Evolutionary conservation across 2,113 vertebrate genomes (phyloP).

Genomic region (Herpetotheres cachinnans): DNA sequence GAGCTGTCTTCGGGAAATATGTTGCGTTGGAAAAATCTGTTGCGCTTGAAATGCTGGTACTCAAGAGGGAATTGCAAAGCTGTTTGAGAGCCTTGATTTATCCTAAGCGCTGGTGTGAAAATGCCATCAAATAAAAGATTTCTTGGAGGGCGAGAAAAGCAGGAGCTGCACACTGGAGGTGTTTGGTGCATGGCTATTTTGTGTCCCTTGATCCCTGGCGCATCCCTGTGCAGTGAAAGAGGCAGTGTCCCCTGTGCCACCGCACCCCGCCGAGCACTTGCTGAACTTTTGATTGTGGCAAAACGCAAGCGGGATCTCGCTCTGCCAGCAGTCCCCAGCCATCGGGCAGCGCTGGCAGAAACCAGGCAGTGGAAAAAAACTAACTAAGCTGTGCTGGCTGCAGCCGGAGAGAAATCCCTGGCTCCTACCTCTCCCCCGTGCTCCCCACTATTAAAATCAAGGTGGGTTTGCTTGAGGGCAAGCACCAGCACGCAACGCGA

Average conservation of each 20-base stretch:
- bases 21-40: neutral
- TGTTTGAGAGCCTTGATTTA: accelerated
- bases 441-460: neutral
- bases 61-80: neutral
- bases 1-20: neutral
- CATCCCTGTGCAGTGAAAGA: neutral
- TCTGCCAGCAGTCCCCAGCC: neutral
- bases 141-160: neutral
- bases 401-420: neutral
- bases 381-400: neutral
- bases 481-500: accelerated
- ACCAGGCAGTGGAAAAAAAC: neutral
- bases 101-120: neutral
- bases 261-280: accelerated
- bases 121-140: neutral
- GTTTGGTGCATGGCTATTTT: accelerated
- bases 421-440: neutral
- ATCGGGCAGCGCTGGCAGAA: neutral
- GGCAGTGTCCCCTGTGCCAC: neutral
- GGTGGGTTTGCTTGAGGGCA: neutral
- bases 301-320: neutral
- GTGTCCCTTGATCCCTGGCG: neutral
- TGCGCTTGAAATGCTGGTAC: accelerated
- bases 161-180: accelerated
- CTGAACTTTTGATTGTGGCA: neutral